phyloP scores from a whole-genome alignment of 2,113 vertebrate species.

The Cochlearius cochlearius region DNA sequence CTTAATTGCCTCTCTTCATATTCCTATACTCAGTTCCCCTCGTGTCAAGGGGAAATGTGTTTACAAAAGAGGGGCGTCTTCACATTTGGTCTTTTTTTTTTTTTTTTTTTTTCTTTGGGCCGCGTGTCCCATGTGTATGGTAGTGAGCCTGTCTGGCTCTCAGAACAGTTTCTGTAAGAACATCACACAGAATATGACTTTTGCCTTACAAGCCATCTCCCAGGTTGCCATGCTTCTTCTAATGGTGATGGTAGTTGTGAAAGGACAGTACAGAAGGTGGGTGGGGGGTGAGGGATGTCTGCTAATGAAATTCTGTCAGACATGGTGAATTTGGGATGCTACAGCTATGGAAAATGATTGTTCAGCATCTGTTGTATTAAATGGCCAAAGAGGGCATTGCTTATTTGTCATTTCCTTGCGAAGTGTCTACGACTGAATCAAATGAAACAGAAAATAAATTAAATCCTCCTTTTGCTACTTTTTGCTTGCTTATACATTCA shows the following conservation, averaged over 20 bases:
- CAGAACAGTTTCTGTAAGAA: background rate
- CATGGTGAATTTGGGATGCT: background rate
- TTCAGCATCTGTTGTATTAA: background rate
- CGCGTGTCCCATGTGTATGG: background rate
- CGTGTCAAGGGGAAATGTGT: fast-evolving
- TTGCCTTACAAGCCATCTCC: background rate
- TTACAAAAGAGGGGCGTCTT: background rate
- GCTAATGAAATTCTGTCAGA: background rate
- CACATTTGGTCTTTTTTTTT: too few species aligned
- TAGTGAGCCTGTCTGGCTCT: background rate
- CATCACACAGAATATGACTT: background rate
- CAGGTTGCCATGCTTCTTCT: background rate
- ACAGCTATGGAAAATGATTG: background rate
- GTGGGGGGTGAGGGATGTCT: too few species aligned
- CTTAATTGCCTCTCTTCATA: background rate
- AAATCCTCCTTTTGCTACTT: background rate
- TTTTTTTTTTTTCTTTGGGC: background rate
- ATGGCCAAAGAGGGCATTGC: background rate
- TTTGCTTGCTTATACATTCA: background rate
- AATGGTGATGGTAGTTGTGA: background rate
- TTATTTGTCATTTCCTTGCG: background rate
- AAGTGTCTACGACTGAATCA: background rate
- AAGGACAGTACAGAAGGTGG: background rate
- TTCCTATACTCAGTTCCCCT: background rate
- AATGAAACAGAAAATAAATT: background rate